Evolutionary conservation across 2,888 invertebrate genomes (phyloP).

Genomic region (Campoletis raptor): DNA sequence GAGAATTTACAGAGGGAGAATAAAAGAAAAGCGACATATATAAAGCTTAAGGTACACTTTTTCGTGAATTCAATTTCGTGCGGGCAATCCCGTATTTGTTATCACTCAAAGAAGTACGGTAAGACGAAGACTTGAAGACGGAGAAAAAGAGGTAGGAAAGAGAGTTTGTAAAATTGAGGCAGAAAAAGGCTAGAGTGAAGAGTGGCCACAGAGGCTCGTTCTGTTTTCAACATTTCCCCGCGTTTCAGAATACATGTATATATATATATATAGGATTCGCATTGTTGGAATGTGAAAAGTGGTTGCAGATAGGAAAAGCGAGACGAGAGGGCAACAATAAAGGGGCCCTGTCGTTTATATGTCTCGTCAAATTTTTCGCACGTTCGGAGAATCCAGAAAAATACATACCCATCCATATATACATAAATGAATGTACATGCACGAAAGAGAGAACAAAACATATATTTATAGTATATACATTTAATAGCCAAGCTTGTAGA

Average conservation of each 20-base stretch:
- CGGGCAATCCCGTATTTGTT: constrained; percentile 53
- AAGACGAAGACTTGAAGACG: constrained; percentile 3
- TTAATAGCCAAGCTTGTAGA: constrained; percentile 69
- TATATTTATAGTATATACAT: constrained; percentile 45
- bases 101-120: constrained; percentile 46
- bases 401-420: constrained; percentile 24
- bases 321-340: constrained; percentile 19
- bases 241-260: not conserved
- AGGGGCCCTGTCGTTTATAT: constrained; percentile 29
- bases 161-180: constrained; percentile 38
- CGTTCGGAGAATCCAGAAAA: constrained; percentile 47
- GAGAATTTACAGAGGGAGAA: not conserved
- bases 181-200: constrained; percentile 22
- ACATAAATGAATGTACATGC: constrained; percentile 61
- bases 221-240: constrained; percentile 12
- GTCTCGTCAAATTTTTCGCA: constrained; percentile 62
- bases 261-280: not conserved
- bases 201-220: constrained; percentile 21
- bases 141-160: not conserved
- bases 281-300: constrained; percentile 37
- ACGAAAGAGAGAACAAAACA: constrained; percentile 31
- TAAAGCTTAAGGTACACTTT: not conserved
- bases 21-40: not conserved
- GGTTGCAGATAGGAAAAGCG: constrained; percentile 31
- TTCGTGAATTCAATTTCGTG: constrained; percentile 49